A percentile compares a stretch with the other conserved stretches of the same genome.
phyloP scores from a whole-genome alignment of 2,797 vertebrate genomes.

The Trichosurus vulpecula region DNA sequence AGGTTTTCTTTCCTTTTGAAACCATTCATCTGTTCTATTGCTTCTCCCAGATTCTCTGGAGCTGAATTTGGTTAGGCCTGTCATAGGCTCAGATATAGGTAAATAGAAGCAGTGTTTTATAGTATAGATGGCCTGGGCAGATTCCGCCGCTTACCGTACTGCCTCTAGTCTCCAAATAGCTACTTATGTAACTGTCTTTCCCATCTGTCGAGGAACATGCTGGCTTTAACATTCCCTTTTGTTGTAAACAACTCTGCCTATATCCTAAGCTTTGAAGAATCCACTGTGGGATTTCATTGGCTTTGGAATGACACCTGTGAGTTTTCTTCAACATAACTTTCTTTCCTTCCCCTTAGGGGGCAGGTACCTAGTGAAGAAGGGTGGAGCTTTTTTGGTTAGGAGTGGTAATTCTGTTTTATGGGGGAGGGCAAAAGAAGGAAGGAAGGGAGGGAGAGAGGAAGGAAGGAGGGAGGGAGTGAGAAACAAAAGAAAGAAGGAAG shows the following conservation, averaged over 20 bases:
- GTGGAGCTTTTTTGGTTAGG: background rate
- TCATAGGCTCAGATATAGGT: conserved; percentile 27
- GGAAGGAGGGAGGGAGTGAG: too few species aligned
- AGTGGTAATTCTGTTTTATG: background rate
- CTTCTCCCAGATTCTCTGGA: conserved; percentile 31
- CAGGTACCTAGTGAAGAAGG: background rate
- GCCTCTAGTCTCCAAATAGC: conserved; percentile 9
- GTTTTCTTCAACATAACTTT: background rate
- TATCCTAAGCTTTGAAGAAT: conserved; percentile 51
- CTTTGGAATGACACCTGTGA: background rate
- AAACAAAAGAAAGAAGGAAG: too few species aligned
- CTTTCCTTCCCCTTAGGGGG: background rate
- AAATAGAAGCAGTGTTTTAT: background rate
- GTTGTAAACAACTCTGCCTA: conserved; percentile 40
- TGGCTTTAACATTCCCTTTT: conserved; percentile 51
- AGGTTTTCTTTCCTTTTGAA: conserved; percentile 45
- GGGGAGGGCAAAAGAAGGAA: background rate
- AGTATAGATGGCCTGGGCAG: conserved; percentile 15
- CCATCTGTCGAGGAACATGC: conserved; percentile 55
- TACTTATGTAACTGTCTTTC: conserved; percentile 4
- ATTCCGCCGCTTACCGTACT: background rate
- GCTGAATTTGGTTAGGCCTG: conserved; percentile 15
- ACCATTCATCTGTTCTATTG: conserved; percentile 24
- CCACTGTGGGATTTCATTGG: conserved; percentile 31
- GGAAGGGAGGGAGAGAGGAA: too few species aligned